Percentiles rank a stretch among this genome's conserved stretches.
phyloP scores from a whole-genome alignment of 2,888 invertebrate species.

The Hydrotaea cyrtoneurina region DNA sequence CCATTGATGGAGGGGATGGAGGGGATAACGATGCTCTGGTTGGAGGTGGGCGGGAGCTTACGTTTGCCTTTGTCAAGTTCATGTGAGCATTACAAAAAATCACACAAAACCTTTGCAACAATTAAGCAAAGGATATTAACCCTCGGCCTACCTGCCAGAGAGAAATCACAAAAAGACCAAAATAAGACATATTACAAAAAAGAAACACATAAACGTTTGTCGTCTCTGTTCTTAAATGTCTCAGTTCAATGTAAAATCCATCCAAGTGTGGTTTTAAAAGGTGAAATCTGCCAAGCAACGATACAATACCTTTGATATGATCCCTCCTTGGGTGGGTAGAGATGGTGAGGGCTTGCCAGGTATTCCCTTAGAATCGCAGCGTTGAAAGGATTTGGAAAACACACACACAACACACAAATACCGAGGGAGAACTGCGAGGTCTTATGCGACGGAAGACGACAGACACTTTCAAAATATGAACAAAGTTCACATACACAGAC shows the following conservation, averaged over 20 bases:
- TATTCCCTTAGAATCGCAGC: not conserved
- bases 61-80: not conserved
- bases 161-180: not conserved
- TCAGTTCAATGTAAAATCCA: constrained; percentile 24
- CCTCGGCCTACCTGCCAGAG: too few relatives aligned
- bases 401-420: not conserved
- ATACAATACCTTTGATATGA: constrained; percentile 32
- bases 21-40: too few relatives aligned
- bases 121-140: too few relatives aligned
- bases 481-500: constrained; percentile 34
- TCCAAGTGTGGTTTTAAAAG: constrained; percentile 7
- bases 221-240: not conserved
- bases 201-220: not conserved
- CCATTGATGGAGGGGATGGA: too few relatives aligned
- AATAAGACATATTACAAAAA: constrained; percentile 11
- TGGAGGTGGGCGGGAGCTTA: too few relatives aligned
- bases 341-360: constrained; percentile 35
- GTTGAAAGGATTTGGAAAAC: not conserved
- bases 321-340: not conserved
- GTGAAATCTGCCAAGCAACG: not conserved
- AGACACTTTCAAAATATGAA: constrained; percentile 30
- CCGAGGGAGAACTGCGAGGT: not conserved
- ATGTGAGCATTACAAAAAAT: not conserved
- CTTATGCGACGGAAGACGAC: not conserved
- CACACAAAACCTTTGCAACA: not conserved